Evolutionary conservation across 92 coral and sea anemone genomes (phyloP).

Genomic region (Zoanthus gigantus): DNA sequence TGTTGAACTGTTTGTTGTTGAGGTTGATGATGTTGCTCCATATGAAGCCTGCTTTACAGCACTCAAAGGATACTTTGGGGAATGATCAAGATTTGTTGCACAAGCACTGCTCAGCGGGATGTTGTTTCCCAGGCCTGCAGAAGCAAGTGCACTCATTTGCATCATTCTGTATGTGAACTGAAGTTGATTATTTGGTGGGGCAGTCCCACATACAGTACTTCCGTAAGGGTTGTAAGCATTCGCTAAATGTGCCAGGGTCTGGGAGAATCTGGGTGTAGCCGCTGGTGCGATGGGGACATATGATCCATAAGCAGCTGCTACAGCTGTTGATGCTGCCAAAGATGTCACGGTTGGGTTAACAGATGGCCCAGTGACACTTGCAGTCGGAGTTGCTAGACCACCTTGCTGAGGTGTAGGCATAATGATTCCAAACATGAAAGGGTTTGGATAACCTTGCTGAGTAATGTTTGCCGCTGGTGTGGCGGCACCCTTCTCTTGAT

Average conservation of each 20-base stretch:
- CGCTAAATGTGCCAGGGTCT: constrained; percentile 93
- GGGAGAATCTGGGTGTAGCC: constrained; percentile 82
- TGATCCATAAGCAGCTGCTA: constrained; percentile 97
- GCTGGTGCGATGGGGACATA: constrained; percentile 98
- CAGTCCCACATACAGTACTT: constrained; percentile 65
- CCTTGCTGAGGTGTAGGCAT: constrained; percentile 81
- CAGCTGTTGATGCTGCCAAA: constrained; percentile 77
- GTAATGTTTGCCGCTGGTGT: constrained; percentile 56
- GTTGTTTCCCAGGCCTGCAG: constrained; percentile 66
- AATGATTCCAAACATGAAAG: constrained; percentile 88
- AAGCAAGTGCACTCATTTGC: constrained; percentile 77
- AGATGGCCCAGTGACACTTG: constrained; percentile 63
- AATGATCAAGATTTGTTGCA: constrained; percentile 54
- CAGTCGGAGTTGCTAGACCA: constrained; percentile 28
- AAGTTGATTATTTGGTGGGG: constrained; percentile 60
- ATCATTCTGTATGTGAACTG: constrained; percentile 88
- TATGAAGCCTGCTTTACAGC: constrained; percentile 62
- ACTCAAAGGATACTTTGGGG: constrained; percentile 67
- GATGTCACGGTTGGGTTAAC: constrained; percentile 67
- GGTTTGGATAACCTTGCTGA: constrained; percentile 70
- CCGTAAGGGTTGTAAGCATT: constrained; percentile 92
- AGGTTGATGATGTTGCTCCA: constrained; percentile 11
- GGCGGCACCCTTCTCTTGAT: constrained; percentile 72
- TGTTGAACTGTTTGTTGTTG: constrained; percentile 30
- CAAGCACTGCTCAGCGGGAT: constrained; percentile 34